These are phyloP conservation scores for Gisinianus flammeolus DNA, from an alignment of 2,888 invertebrate genomes.

Conservation along the genomic window DNA sequence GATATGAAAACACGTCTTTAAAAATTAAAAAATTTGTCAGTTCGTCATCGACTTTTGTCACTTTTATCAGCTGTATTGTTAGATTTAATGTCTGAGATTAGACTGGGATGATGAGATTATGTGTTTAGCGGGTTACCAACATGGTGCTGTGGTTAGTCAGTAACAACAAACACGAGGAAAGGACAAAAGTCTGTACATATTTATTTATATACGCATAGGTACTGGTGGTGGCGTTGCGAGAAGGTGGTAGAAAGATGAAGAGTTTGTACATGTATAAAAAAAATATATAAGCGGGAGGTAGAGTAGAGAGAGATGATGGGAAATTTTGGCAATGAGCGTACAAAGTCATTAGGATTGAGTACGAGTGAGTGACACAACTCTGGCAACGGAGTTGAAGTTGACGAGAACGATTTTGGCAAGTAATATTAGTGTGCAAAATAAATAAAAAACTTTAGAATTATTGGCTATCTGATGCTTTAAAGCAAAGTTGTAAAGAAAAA, in stretches of 20 bases:
- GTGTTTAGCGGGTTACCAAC: slow-evolving; percentile 7
- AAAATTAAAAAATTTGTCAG: slow-evolving; percentile 9
- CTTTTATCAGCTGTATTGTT: slow-evolving; percentile 5
- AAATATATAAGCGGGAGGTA: slow-evolving; percentile 24
- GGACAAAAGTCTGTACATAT: no score
- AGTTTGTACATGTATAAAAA: not conserved
- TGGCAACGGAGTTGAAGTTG: slow-evolving; percentile 44
- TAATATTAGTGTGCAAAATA: slow-evolving; percentile 24
- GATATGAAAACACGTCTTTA: not conserved
- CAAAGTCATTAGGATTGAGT: slow-evolving; percentile 43
- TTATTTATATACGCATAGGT: not conserved
- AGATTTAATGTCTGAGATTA: not conserved
- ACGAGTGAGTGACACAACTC: slow-evolving; percentile 42
- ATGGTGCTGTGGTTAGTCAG: slow-evolving; percentile 1
- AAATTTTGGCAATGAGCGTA: slow-evolving; percentile 38
- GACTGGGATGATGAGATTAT: not conserved
- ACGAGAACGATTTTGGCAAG: slow-evolving; percentile 45
- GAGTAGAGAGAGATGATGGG: slow-evolving; percentile 1
- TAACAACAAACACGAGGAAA: not conserved
- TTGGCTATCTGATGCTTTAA: not conserved
- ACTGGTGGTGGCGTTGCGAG: slow-evolving; percentile 9
- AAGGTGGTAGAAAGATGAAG: slow-evolving; percentile 9
- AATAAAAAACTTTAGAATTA: not conserved
- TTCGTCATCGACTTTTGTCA: slow-evolving; percentile 16
- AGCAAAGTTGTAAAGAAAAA: not conserved